Evolutionary conservation across 2,797 vertebrate genomes (phyloP), one percentile per base, ranked within the genome.

Genomic region (Psittacula derbiana): DNA sequence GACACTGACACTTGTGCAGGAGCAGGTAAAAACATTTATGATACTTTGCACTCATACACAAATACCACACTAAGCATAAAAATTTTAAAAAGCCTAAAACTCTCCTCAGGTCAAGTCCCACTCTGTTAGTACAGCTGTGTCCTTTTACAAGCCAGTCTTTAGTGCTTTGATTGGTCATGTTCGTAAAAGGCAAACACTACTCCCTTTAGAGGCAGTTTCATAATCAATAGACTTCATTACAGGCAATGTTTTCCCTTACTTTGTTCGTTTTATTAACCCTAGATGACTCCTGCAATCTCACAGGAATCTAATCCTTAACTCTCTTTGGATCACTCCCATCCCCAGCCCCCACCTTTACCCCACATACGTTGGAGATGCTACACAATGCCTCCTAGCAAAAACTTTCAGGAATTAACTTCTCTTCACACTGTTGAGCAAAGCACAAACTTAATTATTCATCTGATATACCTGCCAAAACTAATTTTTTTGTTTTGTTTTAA

Each of bases 221-320:
- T 93, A 92, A 91, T 92, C 95, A 92, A 92, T 91, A 87, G 81
- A 38, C 71, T 92, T 94, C 87, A 93, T 93, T 91, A 86, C 78
- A 55, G 53, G 50, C 87, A 72, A 44, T 94, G 89, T 93, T 96
- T 95, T 96, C 87, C 62, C 58, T 83, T 83, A 64, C 79, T 91
- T 86, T 90, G 73, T 91, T 97, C 43, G 0, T 80, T 89, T 95
- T 91, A 82, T 95, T 95, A 95, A 94, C 92, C 86, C 91, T 86
- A 88, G 83, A 69, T 92, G 88, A 95, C 90, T 96, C 66, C 66
- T 91, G 74, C 38, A 87, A 79, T 95, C 86, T 93, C 73, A 95
- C 25, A 30, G 72, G 90, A 86, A 93, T 94, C 86, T 95, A 89
- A 95, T 92, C 60, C 64, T 57, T 75, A 65, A 30, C 30, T 70